phyloP scores from a whole-genome alignment of 2,113 vertebrate species.

The Daphoenositta chrysoptera region DNA sequence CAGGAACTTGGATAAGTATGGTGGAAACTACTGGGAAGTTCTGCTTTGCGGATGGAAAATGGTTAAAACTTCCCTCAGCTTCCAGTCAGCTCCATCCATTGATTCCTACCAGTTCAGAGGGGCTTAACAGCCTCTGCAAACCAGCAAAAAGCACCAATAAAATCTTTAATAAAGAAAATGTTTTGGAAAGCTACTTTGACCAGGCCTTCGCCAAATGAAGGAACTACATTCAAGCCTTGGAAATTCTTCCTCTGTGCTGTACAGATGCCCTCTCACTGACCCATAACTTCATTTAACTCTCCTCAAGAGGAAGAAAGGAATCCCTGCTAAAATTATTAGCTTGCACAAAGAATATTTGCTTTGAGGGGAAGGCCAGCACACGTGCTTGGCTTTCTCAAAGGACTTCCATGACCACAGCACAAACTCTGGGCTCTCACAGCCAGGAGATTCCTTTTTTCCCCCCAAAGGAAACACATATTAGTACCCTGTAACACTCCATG shows the following conservation, averaged over 20 bases:
- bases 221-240: not conserved
- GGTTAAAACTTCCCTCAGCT: not conserved
- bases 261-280: constrained; percentile 41
- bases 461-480: not conserved
- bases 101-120: not conserved
- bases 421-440: not conserved
- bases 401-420: not conserved
- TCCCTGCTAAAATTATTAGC: constrained; percentile 48
- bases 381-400: constrained; percentile 34
- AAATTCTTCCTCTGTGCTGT: not conserved
- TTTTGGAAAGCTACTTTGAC: not conserved
- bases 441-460: not conserved
- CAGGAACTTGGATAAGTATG: not conserved
- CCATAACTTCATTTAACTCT: constrained; percentile 49
- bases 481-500: not conserved
- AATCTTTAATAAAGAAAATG: not conserved
- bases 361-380: constrained; percentile 40
- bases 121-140: not conserved
- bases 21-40: not conserved
- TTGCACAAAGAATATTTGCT: constrained; percentile 25
- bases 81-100: not conserved
- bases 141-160: not conserved
- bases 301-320: constrained; percentile 54
- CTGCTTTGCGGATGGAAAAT: not conserved
- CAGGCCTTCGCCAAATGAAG: not conserved